Base-by-base conservation (phyloP, 2,888 invertebrate species). In the Holacanthella duospinosa region DNA sequence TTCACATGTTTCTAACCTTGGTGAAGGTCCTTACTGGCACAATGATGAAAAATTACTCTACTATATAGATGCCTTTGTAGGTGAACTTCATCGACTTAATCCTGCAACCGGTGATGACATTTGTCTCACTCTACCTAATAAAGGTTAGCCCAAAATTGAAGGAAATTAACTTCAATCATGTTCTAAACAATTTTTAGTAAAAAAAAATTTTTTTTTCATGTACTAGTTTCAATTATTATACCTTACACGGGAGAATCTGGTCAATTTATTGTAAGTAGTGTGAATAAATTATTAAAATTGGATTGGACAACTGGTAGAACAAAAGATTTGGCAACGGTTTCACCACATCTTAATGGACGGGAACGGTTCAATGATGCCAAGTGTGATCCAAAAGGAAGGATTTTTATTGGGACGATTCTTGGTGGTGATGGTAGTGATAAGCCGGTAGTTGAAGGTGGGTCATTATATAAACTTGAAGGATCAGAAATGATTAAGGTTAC, bases 291-390 rank as follows among this genome's bases (percentile, higher is more conserved):
- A 1, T 55, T 53, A 19, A 61, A 63, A 24, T 28, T 66, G n/a
- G 19, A 66, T 29, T 66, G 62, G 62, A 3, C 43, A 4, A 24
- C 63, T n/a, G 43, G 44, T 2, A 28, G 24, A 6, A 56, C 53
- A 2, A 54, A 28, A 4, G 29, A 63, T 24, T 2, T 65, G 3
- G 60, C 63, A 1, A 59, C 59, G 1, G 27, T 65, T 6, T 1
- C 55, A 9, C 60, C 63, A 1, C 54, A 59, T 9, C 19, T 24
- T 1, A 21, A 36, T 21, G 64, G 61, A 2, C 43, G 12, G 24
- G 65, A 63, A 36, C 26, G 63, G 44, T 66, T 66, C 48, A 66
- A 66, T 43, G 65, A 66, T 28, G 65, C 29, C n/a, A 66, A 66
- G 27, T 48, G 43, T 36, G 63, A 63, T 16, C 61, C 65, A 6